Evolutionary conservation across 37 sponge, comb jelly and placozoan genomes (phyloP), one percentile per base, ranked within the genome.

Genomic region (Dysidea cf. avara): DNA sequence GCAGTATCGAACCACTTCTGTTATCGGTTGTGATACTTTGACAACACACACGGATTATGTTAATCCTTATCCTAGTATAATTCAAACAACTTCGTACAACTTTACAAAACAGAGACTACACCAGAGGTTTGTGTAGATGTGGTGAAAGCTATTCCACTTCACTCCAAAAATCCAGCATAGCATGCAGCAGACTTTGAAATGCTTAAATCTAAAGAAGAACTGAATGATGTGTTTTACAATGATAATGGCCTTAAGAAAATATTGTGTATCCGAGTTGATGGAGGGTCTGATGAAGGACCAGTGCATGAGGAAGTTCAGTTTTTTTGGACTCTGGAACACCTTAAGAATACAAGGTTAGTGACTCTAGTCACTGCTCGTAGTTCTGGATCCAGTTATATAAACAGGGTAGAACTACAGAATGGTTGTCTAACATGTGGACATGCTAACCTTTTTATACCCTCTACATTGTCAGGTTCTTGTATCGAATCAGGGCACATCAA

Each of bases 71-170:
- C 64, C 76, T 7, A 61, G 54, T 1, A 70, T 83, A 17, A 28
- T 83, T 16, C 76, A 83, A 53, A 83, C 83, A 13, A 75, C 76
- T 29, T 75, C 76, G 3, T 83, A 75, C 49, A 80, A 80, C 39
- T 80, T 80, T 47, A 47, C 80, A 1, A 20, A n/a, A 69, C 24
- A 17, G 66, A 55, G 0, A 70, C 80, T n/a, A 70, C 71, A 6
- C 1, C 30, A 4, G 82, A 74, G 29, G 7, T 66, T 1, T 81
- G 68, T 81, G 75, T 43, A 25, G 82, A 75, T 14, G 51, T 81
- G 38, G 75, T 74, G 24, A 81, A 81, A 38, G 53, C 73, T 1
- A 28, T 11, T 2, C 30, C 30, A 49, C 7, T 71, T 52, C 56
- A 71, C 29, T 43, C 31, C 7, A 71, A 79, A 38, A 69, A 68